These are phyloP conservation scores for Gambusia affinis DNA, from an alignment of 2,113 vertebrate genomes.

Conservation along the genomic window DNA sequence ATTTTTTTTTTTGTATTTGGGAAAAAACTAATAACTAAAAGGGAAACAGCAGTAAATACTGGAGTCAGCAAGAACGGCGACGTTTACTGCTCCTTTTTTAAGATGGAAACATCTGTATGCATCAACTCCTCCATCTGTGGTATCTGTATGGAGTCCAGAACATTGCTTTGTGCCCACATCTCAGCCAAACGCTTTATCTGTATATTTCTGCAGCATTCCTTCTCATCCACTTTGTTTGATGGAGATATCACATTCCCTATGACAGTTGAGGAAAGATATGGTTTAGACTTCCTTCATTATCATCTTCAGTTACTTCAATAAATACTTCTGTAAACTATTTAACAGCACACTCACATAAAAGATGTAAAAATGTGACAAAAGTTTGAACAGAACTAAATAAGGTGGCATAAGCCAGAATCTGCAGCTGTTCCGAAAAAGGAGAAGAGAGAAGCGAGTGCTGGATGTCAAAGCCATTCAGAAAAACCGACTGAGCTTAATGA, in stretches of 20 bases:
- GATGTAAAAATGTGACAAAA: background rate
- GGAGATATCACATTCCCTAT: background rate
- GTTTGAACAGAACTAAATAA: background rate
- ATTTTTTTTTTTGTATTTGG: background rate
- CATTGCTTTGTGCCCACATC: background rate
- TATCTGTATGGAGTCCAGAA: background rate
- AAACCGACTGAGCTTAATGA: conserved; percentile 57
- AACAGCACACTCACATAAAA: background rate
- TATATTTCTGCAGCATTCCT: background rate
- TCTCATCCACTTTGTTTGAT: background rate
- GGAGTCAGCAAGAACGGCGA: background rate
- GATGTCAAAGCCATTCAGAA: conserved; percentile 46
- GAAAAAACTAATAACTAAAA: background rate
- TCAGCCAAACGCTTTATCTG: background rate
- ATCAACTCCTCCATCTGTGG: background rate
- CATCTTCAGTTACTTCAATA: background rate
- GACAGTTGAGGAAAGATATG: background rate
- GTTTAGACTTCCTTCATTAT: background rate
- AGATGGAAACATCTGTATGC: background rate
- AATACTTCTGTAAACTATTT: background rate
- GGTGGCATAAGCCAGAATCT: conserved; percentile 2
- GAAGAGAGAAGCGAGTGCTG: conserved; percentile 25
- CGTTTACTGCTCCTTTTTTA: background rate
- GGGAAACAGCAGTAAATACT: background rate
- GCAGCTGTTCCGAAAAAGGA: conserved; percentile 40